These are phyloP conservation scores for Trachelus iudaicus DNA, from an alignment of 2,888 invertebrate species.

Conservation along the genomic window DNA sequence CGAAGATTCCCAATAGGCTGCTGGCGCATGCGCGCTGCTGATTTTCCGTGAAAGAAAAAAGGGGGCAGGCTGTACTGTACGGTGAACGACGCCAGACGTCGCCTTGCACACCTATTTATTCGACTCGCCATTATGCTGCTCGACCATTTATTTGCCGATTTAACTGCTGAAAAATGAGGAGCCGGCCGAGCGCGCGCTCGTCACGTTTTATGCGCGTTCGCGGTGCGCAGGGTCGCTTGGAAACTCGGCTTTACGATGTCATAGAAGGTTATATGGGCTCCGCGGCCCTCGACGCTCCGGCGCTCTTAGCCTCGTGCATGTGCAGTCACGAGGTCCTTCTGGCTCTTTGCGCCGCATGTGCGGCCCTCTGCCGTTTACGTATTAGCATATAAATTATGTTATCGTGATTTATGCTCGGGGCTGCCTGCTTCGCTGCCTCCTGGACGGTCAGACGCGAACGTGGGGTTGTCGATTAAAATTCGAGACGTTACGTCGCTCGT, in stretches of 20 bases:
- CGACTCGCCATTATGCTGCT: background rate
- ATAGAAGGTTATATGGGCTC: constrained; percentile 19
- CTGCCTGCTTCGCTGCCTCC: constrained; percentile 17
- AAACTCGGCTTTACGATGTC: constrained; percentile 39
- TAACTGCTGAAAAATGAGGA: constrained; percentile 29
- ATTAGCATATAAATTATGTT: constrained; percentile 65
- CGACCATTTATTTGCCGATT: constrained; percentile 34
- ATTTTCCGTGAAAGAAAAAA: background rate
- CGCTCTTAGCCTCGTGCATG: constrained; percentile 16
- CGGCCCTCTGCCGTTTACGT: constrained; percentile 22
- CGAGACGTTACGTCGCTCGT: constrained; percentile 12
- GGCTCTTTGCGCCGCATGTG: background rate
- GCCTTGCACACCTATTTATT: constrained; percentile 14
- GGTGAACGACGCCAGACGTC: constrained; percentile 22
- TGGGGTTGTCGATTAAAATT: constrained; percentile 50
- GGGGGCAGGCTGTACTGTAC: background rate
- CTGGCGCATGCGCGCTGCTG: background rate
- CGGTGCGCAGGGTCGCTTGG: constrained; percentile 27
- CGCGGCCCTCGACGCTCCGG: constrained; percentile 8
- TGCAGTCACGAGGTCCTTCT: background rate
- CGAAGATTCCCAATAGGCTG: background rate
- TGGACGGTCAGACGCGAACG: constrained; percentile 17
- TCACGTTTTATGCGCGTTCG: constrained; percentile 20
- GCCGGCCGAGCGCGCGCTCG: constrained; percentile 9
- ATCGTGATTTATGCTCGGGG: constrained; percentile 59